Percentiles rank a stretch among this genome's conserved stretches.
Evolutionary conservation across 2,797 vertebrate genomes (phyloP).

Genomic region (Enteromius mattozi): DNA sequence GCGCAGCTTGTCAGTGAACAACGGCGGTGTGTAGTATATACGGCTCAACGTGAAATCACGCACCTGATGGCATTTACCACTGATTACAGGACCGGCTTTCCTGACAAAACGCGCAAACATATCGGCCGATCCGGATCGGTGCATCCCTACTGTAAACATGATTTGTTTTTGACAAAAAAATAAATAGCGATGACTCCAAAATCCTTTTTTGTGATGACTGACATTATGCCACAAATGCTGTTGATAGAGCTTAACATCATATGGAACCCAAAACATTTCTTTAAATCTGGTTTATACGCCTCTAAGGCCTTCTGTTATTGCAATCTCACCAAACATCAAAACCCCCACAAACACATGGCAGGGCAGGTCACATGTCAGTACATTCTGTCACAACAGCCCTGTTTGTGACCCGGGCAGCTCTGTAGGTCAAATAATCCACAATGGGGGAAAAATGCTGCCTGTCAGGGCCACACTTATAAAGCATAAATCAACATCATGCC

Average conservation of each 20-base stretch:
- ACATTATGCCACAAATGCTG: constrained; percentile 4
- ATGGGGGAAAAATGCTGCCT: background rate
- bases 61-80: no score
- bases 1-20: no score
- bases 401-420: constrained; percentile 1
- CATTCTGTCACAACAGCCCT: constrained; percentile 26
- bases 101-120: no score
- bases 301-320: constrained; percentile 16
- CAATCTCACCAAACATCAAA: constrained; percentile 25
- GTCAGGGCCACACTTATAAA: constrained; percentile 13
- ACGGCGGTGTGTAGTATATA: no score
- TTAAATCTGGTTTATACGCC: constrained; percentile 13
- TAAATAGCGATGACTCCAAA: background rate
- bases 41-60: no score
- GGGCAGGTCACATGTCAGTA: constrained; percentile 18
- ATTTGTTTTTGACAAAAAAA: background rate
- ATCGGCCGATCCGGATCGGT: no score
- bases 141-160: background rate
- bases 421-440: constrained; percentile 28
- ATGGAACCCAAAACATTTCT: background rate
- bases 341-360: constrained; percentile 24
- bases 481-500: constrained; percentile 10
- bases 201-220: background rate
- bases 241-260: background rate
- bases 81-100: no score